Conservation (phyloP, 2,888 invertebrate species). For the Mythimna ferrago region DNA sequence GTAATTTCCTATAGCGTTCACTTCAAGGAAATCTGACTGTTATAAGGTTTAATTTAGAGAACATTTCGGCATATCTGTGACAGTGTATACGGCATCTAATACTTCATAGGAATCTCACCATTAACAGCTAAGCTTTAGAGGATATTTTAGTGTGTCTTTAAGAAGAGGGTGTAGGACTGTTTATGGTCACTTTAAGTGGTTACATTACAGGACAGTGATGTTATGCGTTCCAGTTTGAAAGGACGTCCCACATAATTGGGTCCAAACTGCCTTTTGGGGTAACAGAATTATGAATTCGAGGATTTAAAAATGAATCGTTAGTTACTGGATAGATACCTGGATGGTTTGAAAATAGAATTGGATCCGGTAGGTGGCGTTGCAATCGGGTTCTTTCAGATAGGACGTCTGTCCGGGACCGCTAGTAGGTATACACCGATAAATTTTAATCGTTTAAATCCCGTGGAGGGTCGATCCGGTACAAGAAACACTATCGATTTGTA, state of each 20-base stretch:
- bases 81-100: neutral
- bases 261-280: constrained; percentile 39
- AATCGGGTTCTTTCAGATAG: no score
- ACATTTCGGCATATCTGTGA: constrained; percentile 28
- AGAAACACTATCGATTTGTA: no score
- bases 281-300: constrained; percentile 10
- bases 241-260: constrained; percentile 30
- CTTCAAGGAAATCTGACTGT: constrained; percentile 31
- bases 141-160: constrained; percentile 40
- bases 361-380: no score
- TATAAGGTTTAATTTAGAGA: neutral
- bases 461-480: no score
- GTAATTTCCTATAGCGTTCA: constrained; percentile 31
- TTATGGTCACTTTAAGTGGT: constrained; percentile 67
- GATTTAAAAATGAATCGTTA: neutral
- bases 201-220: constrained; percentile 45
- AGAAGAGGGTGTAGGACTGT: constrained; percentile 61
- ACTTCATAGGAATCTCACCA: constrained; percentile 29
- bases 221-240: constrained; percentile 30
- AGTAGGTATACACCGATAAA: no score
- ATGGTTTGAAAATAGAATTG: no score
- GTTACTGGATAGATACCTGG: no score
- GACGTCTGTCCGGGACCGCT: no score
- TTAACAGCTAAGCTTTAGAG: neutral
- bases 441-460: no score